phyloP scores from a whole-genome alignment of 2,888 invertebrate species.

The Platerodrilus igneus region DNA sequence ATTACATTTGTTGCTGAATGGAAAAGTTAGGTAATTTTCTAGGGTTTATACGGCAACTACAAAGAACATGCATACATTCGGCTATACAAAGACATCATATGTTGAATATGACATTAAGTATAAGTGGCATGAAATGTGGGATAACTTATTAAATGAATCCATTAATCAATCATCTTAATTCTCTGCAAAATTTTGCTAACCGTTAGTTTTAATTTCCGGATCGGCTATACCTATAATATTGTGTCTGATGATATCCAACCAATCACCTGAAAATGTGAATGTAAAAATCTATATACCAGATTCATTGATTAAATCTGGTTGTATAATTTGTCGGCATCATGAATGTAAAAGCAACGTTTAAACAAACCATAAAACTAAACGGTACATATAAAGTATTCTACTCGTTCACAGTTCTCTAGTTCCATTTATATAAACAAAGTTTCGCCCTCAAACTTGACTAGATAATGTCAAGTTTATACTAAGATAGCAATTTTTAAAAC shows the following conservation, averaged over 20 bases:
- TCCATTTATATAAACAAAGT: conserved; percentile 17
- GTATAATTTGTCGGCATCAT: conserved; percentile 12
- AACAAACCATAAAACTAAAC: conserved; percentile 20
- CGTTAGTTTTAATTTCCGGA: conserved; percentile 19
- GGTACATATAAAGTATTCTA: conserved; percentile 16
- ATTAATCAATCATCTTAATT: conserved; percentile 19
- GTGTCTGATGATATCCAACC: conserved; percentile 7
- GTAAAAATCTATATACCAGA: too few relatives aligned
- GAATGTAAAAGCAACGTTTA: conserved; percentile 14
- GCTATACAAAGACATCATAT: too few relatives aligned
- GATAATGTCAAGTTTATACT: too few relatives aligned
- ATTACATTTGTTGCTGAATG: too few relatives aligned
- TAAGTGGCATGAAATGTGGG: too few relatives aligned
- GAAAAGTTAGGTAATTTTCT: too few relatives aligned
- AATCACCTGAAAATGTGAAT: conserved; percentile 2
- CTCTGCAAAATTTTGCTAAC: conserved; percentile 18
- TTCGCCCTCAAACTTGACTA: conserved; percentile 13
- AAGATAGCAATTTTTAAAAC: too few relatives aligned
- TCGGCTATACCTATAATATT: conserved; percentile 15
- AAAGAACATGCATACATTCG: too few relatives aligned
- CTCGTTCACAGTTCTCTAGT: conserved; percentile 9
- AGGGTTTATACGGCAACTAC: too few relatives aligned
- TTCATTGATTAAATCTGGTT: conserved; percentile 10
- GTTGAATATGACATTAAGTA: too few relatives aligned
- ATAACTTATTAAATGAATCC: too few relatives aligned